Base-by-base conservation (phyloP, 2,113 vertebrate species). In the Lepisosteus osseus region DNA sequence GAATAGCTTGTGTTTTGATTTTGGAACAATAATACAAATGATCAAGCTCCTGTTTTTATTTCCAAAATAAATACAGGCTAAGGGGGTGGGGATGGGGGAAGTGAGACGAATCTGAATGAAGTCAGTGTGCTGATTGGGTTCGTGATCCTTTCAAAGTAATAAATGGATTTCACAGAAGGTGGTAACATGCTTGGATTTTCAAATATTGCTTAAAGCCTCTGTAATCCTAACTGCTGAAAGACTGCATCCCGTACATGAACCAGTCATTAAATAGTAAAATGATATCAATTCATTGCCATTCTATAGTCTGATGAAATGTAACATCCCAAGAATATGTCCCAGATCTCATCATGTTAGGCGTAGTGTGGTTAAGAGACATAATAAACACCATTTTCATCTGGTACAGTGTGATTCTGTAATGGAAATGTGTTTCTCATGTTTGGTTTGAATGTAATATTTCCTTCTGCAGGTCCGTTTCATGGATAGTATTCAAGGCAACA, bases 181-280 rank as follows among this genome's bases (percentile, higher is more conserved):
- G 86, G 85, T 73, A 82, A 82, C 81, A 80, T 82, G 83, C 75
- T 72, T 66, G 69, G 83, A 87, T 89, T 88, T 82, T 83, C 68
- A 72, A 72, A 66, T 76, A 51, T 82, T 88, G 29, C 15, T 8
- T 15, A 65, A 64, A 69, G 63, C 74, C 73, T 79, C 75, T 78
- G 79, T 83, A 77, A 82, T 82, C 74, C 80, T 11, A 61, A 70
- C 78, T 55, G 67, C 43, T 68, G 64, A 72, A 72, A 72, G 54
- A 62, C 69, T 68, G 71, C 44, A 72, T 45, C 55, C 44, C 69
- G 54, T 43, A 62, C 70, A 40, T 65, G 29, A 41, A 14, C 0
- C n/a, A 62, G 70, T 77, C 69, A 75, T 82, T 79, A 82, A 80
- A 81, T 64, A 45, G 78, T 76, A 77, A 80, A 73, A 67, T 69